A percentile compares a stretch with the other conserved stretches of the same genome.
phyloP scores from a whole-genome alignment of 2,888 invertebrate species.

The Noctua janthe region DNA sequence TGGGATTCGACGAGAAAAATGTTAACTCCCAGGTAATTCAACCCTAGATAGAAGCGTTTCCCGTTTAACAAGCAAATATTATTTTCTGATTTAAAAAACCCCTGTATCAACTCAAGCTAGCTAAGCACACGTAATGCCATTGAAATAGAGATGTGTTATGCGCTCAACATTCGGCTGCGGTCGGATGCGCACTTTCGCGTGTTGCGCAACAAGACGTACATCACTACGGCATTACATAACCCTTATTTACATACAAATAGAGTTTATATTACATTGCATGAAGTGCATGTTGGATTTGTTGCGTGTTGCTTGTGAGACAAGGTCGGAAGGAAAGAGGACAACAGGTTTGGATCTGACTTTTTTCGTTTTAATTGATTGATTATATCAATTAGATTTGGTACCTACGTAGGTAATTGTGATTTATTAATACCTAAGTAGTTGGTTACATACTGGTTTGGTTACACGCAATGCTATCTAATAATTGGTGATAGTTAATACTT shows the following conservation, averaged over 20 bases:
- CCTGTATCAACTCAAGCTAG: constrained; percentile 18
- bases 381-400: constrained; percentile 41
- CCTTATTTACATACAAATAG: constrained; percentile 61
- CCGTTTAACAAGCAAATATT: background rate
- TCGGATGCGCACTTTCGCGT: constrained; percentile 82
- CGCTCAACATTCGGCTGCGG: constrained; percentile 71
- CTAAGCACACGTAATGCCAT: constrained; percentile 68
- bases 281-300: constrained; percentile 54
- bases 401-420: constrained; percentile 26
- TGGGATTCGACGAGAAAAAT: background rate
- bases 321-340: constrained; percentile 76
- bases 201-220: constrained; percentile 73
- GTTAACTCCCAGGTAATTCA: background rate
- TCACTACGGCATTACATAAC: constrained; percentile 54
- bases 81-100: constrained; percentile 25
- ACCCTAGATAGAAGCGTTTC: background rate
- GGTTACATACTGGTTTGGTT: constrained; percentile 23
- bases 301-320: constrained; percentile 68
- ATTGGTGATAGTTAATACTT: constrained; percentile 6
- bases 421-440: constrained; percentile 13
- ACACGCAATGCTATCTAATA: constrained; percentile 47
- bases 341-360: constrained; percentile 64
- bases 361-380: constrained; percentile 64
- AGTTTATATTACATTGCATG: constrained; percentile 57
- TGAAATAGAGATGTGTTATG: constrained; percentile 75